These are phyloP conservation scores for Anoplius nigerrimus DNA, from an alignment of 2,888 invertebrate species.

Conservation along the genomic window DNA sequence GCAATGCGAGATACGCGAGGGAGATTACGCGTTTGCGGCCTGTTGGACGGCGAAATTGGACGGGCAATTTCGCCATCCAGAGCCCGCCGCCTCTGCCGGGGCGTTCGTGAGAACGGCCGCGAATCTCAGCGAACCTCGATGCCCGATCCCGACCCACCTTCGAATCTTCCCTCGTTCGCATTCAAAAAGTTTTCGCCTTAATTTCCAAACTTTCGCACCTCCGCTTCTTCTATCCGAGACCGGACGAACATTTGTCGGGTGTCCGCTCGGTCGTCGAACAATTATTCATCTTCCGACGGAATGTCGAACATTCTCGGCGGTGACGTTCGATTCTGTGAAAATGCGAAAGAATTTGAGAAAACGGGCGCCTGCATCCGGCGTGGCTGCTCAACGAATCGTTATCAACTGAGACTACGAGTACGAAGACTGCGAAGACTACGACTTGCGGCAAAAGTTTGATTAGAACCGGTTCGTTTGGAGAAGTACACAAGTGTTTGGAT, in stretches of 20 bases:
- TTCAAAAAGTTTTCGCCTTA: no score
- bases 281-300: no score
- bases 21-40: conserved; percentile 10
- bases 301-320: neutral
- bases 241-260: no score
- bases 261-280: no score
- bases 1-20: conserved; percentile 14
- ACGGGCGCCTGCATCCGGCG: neutral
- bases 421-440: no score
- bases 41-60: conserved; percentile 4
- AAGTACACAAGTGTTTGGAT: conserved; percentile 16
- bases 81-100: no score
- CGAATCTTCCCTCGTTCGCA: no score
- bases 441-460: conserved; percentile 34
- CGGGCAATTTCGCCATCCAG: conserved; percentile 7
- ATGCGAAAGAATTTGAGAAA: neutral
- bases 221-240: no score
- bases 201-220: no score
- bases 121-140: no score
- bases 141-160: no score
- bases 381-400: conserved; percentile 14
- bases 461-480: conserved; percentile 27
- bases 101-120: no score
- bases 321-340: conserved; percentile 12
- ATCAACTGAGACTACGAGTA: conserved; percentile 22